Conservation (phyloP, 2,113 vertebrate species). For the mouse (Mus musculus) region DNA sequence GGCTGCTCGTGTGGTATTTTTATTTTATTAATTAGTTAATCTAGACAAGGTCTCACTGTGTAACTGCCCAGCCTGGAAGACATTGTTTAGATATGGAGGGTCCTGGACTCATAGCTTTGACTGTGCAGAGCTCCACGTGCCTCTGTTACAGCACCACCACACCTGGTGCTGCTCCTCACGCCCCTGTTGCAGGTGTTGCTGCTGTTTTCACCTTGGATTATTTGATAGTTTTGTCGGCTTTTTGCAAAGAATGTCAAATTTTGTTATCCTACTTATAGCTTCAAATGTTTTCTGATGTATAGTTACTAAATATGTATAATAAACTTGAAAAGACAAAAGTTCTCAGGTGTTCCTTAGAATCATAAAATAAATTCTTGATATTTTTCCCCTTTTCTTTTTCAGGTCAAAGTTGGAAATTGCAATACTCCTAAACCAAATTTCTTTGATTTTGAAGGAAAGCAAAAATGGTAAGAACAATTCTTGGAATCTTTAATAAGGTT, state of each 20-base stretch:
- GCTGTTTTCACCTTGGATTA: not conserved
- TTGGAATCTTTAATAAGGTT: conserved; percentile 57
- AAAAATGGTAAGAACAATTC: conserved; percentile 95
- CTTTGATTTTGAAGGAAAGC: conserved; percentile 99
- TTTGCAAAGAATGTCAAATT: conserved; percentile 56
- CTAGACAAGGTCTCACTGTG: not conserved
- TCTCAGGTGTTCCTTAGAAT: not conserved
- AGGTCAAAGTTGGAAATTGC: conserved; percentile 97
- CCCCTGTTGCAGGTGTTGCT: not conserved
- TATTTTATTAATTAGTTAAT: not conserved
- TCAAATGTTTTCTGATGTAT: conserved; percentile 39
- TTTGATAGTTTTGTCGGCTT: conserved; percentile 6
- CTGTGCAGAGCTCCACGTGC: not conserved
- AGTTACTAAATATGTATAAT: conserved; percentile 36
- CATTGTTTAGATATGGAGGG: not conserved
- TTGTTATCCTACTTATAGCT: conserved; percentile 19
- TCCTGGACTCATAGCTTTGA: not conserved
- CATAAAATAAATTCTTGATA: conserved; percentile 67
- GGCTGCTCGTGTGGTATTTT: not conserved
- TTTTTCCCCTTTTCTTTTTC: conserved; percentile 55
- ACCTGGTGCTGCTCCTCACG: not conserved
- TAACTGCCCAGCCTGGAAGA: not conserved
- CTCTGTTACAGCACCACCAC: not conserved
- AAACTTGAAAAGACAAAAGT: conserved; percentile 36
- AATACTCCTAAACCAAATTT: conserved; percentile 95